Percentiles rank a stretch among this genome's conserved stretches.
Evolutionary conservation across 2,797 vertebrate genomes (phyloP).

Genomic region (Melanotaenia nigrans): DNA sequence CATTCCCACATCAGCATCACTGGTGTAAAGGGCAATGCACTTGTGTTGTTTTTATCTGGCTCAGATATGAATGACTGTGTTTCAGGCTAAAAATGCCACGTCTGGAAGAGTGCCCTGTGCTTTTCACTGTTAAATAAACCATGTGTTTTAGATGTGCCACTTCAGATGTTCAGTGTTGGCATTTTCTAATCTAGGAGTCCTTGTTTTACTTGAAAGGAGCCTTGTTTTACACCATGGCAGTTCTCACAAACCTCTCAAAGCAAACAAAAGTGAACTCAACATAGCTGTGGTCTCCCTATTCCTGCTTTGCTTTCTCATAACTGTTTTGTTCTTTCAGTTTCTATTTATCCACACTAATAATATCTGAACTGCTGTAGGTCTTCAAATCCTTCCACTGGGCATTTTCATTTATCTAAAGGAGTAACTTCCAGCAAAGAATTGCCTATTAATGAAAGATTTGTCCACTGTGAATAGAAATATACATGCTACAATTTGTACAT

Average conservation of each 20-base stretch:
- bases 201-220: constrained; percentile 55
- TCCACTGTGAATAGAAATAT: constrained; percentile 65
- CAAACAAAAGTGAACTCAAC: constrained; percentile 45
- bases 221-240: constrained; percentile 47
- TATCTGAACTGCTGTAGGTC: constrained; percentile 53
- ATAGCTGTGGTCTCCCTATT: constrained; percentile 48
- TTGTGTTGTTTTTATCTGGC: constrained; percentile 22
- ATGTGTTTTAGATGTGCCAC: constrained; percentile 50
- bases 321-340: constrained; percentile 52
- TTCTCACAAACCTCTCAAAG: constrained; percentile 41
- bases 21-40: constrained; percentile 3
- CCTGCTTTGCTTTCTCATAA: constrained; percentile 45
- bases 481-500: constrained; percentile 48
- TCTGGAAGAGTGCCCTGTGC: constrained; percentile 22
- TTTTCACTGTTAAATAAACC: constrained; percentile 58
- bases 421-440: constrained; percentile 68
- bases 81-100: constrained; percentile 32
- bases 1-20: constrained; percentile 9
- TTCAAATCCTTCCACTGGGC: constrained; percentile 53
- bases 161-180: constrained; percentile 50
- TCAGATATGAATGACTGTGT: constrained; percentile 31
- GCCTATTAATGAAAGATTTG: constrained; percentile 74
- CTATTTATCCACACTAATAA: constrained; percentile 59
- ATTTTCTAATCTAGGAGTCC: constrained; percentile 54
- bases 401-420: constrained; percentile 63